Evolutionary conservation across 37 sponge, comb jelly and placozoan genomes (phyloP).

Genomic region (Bolinopsis microptera): DNA sequence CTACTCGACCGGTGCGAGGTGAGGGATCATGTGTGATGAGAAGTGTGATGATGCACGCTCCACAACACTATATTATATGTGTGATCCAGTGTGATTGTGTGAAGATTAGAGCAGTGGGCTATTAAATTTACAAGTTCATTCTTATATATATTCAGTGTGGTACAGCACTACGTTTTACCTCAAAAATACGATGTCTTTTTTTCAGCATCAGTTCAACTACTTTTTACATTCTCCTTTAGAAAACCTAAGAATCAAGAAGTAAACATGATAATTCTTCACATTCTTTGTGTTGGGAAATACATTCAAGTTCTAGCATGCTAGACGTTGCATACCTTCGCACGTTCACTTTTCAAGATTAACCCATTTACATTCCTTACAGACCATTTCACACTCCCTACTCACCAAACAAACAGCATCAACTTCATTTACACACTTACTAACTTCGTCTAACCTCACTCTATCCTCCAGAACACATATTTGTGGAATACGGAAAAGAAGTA

Average conservation of each 20-base stretch:
- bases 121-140: no score
- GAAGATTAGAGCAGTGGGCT: neutral
- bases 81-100: neutral
- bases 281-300: neutral
- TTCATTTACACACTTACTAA: neutral
- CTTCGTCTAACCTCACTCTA: neutral
- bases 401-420: no score
- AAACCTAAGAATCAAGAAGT: no score
- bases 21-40: neutral
- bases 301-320: neutral
- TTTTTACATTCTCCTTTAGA: no score
- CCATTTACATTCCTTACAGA: neutral
- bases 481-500: constrained; percentile 49
- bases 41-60: neutral
- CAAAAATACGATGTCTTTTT: no score
- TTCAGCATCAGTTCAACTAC: no score
- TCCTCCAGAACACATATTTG: constrained; percentile 60
- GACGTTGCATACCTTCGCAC: neutral
- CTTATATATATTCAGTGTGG: no score
- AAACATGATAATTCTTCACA: no score
- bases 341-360: neutral
- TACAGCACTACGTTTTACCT: no score
- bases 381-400: no score
- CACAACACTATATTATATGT: no score
- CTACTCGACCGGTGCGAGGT: neutral